Evolutionary conservation across 64 coral and sea anemone species (phyloP).

Genomic region (Platygyra sinensis): DNA sequence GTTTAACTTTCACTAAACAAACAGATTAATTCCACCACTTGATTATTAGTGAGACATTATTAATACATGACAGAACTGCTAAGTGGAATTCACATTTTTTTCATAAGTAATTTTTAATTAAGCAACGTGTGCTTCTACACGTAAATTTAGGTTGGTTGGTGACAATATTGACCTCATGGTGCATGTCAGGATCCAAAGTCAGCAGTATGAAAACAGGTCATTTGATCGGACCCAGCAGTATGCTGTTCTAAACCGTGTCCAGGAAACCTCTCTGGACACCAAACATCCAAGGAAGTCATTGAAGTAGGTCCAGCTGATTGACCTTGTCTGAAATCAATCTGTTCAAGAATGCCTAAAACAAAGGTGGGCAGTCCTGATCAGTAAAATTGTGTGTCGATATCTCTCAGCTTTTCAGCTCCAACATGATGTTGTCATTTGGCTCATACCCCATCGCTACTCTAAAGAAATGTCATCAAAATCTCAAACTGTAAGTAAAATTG

Average conservation of each 20-base stretch:
- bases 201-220: background rate
- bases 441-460: conserved; percentile 29
- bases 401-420: background rate
- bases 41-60: too few species aligned
- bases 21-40: too few species aligned
- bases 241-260: conserved; percentile 13
- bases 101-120: too few species aligned
- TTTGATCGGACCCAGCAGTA: conserved; percentile 45
- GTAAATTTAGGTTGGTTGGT: background rate
- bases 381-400: conserved; percentile 2
- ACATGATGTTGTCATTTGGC: background rate
- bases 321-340: background rate
- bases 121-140: too few species aligned
- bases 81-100: too few species aligned
- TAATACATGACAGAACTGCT: too few species aligned
- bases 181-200: background rate
- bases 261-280: background rate
- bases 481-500: conserved; percentile 14
- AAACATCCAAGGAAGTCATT: background rate
- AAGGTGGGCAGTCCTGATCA: conserved; percentile 20
- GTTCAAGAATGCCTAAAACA: conserved; percentile 1
- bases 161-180: conserved; percentile 34
- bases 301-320: conserved; percentile 22
- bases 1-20: too few species aligned
- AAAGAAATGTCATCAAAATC: conserved; percentile 21